A percentile compares a stretch with the other conserved stretches of the same genome.
phyloP scores from a whole-genome alignment of 2,113 vertebrate genomes.

The Ranitomeya variabilis region DNA sequence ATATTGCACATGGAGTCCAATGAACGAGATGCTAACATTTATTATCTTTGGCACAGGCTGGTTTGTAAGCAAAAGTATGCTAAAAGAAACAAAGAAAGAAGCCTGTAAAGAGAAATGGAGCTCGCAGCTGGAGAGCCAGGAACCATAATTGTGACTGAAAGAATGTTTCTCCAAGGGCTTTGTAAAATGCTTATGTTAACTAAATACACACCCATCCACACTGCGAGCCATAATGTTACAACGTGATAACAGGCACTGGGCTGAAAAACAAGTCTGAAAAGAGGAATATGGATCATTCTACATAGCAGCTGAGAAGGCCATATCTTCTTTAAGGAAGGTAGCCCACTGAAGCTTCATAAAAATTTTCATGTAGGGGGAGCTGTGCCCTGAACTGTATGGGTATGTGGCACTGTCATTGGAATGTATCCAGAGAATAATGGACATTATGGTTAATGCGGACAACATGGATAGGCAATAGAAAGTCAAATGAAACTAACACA shows the following conservation, averaged over 20 bases:
- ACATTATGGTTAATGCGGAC: too few species aligned
- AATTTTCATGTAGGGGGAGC: background rate
- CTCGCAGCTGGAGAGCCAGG: slow-evolving; percentile 4
- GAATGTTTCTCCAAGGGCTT: slow-evolving; percentile 3
- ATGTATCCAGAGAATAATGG: too few species aligned
- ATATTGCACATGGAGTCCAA: background rate
- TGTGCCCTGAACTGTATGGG: background rate
- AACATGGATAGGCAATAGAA: too few species aligned
- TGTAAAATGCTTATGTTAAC: background rate
- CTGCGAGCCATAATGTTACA: background rate
- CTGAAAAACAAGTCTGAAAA: too few species aligned
- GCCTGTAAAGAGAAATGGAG: background rate
- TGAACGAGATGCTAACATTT: background rate
- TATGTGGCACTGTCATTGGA: too few species aligned
- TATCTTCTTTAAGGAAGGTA: background rate
- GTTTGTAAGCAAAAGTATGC: background rate
- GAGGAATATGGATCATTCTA: background rate
- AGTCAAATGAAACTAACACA: too few species aligned
- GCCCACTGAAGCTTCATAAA: background rate
- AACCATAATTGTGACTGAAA: background rate
- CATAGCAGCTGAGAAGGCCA: background rate
- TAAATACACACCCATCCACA: background rate
- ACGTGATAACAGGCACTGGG: background rate
- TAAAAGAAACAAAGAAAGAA: background rate
- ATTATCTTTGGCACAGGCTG: background rate